Evolutionary conservation across 2,888 invertebrate genomes (phyloP), one percentile per base, ranked within the genome.

Genomic region (Itoplectis maculator): DNA sequence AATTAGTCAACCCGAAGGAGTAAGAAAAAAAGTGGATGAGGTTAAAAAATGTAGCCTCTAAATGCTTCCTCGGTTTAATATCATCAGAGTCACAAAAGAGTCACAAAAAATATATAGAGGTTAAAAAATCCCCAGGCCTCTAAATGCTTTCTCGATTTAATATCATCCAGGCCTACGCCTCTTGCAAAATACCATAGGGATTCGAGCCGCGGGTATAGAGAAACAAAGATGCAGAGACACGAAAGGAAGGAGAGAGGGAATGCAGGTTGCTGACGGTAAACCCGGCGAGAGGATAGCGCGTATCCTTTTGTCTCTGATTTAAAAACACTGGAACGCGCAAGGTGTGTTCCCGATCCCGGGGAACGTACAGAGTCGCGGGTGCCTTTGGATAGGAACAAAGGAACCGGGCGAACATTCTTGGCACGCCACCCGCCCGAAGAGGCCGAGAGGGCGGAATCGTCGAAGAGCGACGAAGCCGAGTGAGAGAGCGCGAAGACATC

Each of bases 281-380:
- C 61, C 70, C 69, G 68, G 54, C 56, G 65, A 74, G 79, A 29
- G 29, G 29, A 76, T 69, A 77, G 79, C 83, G 47, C 77, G 79
- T 84, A 85, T 84, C 82, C 85, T 86, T 86, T 86, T 86, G 86
- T 86, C 84, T 85, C 80, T 86, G 84, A 81, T 86, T 86, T 83
- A 84, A 85, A 86, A 86, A 86, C 78, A 83, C 81, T 86, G 86
- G 84, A 85, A 86, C 86, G 85, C 84, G 83, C 80, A 83, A 85
- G 85, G 86, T 86, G 86, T 86, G 85, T 86, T 84, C 84, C 82
- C 84, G 84, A 79, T 81, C 75, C 84, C 76, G 79, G 84, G 85
- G 81, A 83, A 80, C 84, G 82, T 85, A 83, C 82, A 75, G 78
- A 84, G 83, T 81, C 83, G 79, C 83, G 85, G 84, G 82, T 85